phyloP scores from a whole-genome alignment of 1,140 invertebrate genomes.

The Procambarus clarkii region DNA sequence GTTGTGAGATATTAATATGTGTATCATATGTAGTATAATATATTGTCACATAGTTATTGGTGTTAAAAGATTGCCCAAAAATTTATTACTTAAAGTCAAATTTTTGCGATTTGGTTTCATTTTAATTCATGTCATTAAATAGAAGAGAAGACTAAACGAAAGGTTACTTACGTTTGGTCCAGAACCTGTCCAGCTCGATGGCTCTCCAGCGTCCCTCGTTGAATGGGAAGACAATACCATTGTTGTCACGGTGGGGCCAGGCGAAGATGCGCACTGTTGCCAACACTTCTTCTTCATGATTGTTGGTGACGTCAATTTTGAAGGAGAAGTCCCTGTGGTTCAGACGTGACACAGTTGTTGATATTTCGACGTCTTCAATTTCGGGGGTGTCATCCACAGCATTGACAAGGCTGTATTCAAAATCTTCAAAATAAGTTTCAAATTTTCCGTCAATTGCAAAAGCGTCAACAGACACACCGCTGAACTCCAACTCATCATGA shows the following conservation, averaged over 20 bases:
- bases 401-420: slow-evolving; percentile 43
- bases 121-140: too few species aligned
- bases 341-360: slow-evolving; percentile 3
- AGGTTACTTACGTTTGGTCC: slow-evolving; percentile 35
- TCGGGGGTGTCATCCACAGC: slow-evolving; percentile 34
- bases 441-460: slow-evolving; percentile 9
- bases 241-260: slow-evolving; percentile 33
- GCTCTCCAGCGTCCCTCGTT: slow-evolving; percentile 31
- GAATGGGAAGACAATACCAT: not conserved
- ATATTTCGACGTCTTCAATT: slow-evolving; percentile 15
- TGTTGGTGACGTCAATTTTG: slow-evolving; percentile 20
- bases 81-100: too few species aligned
- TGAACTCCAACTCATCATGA: slow-evolving; percentile 25
- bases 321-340: slow-evolving; percentile 25
- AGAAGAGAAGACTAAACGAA: too few species aligned
- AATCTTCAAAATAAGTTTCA: slow-evolving; percentile 50
- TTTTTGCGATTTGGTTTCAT: too few species aligned
- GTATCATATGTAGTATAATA: too few species aligned
- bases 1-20: too few species aligned
- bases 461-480: not conserved
- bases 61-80: too few species aligned
- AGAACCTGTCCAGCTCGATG: slow-evolving; percentile 39
- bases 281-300: slow-evolving; percentile 25
- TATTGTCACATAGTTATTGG: too few species aligned
- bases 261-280: slow-evolving; percentile 10